Conservation (phyloP, 2,113 vertebrate species). For the Myiagra hebetior region DNA sequence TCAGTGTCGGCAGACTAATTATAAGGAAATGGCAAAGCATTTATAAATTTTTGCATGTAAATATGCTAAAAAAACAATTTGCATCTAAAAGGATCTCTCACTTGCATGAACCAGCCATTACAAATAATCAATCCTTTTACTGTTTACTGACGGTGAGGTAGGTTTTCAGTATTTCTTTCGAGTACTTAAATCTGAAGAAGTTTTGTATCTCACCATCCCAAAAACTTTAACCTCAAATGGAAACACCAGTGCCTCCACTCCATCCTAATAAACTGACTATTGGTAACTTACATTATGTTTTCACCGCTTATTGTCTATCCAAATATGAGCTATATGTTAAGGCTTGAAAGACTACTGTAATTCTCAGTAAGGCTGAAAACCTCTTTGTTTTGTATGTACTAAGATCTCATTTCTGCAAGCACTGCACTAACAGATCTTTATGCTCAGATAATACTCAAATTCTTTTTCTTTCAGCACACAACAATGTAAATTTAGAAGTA, state of each 20-base stretch:
- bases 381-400: background rate
- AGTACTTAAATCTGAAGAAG: background rate
- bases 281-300: background rate
- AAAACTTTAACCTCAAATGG: background rate
- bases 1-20: background rate
- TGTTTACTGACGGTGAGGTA: background rate
- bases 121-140: background rate
- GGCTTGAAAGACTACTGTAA: background rate
- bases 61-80: background rate
- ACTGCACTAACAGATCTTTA: background rate
- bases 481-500: background rate
- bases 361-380: background rate
- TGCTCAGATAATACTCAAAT: background rate
- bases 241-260: background rate
- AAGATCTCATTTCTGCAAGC: background rate
- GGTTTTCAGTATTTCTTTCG: background rate
- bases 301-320: fast-evolving
- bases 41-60: background rate
- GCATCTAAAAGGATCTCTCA: background rate
- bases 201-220: background rate
- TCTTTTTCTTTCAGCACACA: background rate
- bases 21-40: background rate
- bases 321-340: background rate
- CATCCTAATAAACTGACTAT: background rate
- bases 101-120: background rate